These are phyloP conservation scores for Leptatherina wallacei DNA, from an alignment of 2,797 vertebrate species.

Conservation along the genomic window DNA sequence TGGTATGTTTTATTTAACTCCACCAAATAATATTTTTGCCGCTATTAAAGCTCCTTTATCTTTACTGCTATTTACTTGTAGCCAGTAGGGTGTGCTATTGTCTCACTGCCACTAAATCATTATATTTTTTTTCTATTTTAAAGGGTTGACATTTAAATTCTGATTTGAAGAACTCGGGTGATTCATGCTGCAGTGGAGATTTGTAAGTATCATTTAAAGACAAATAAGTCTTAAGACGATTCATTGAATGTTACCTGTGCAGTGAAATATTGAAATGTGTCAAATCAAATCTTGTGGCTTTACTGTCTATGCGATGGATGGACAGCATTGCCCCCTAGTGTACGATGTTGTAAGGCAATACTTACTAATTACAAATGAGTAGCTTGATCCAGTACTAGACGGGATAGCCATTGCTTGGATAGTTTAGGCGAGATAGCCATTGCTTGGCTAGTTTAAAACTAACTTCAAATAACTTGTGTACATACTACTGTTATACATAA, in stretches of 20 bases:
- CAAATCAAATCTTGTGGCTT: background rate
- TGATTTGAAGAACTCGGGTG: constrained; percentile 25
- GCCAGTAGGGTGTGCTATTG: constrained; percentile 77
- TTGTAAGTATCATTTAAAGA: constrained; percentile 73
- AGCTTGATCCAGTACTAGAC: background rate
- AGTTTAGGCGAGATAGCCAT: no score
- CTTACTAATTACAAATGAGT: background rate
- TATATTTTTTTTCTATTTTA: constrained; percentile 59
- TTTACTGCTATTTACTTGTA: constrained; percentile 28
- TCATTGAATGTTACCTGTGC: background rate
- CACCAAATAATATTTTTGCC: background rate
- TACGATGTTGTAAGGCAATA: background rate
- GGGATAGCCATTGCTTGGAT: background rate
- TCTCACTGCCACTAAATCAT: constrained; percentile 34
- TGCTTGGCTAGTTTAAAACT: background rate
- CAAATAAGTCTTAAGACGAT: constrained; percentile 1
- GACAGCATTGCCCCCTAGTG: constrained; percentile 49
- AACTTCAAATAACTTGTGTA: background rate
- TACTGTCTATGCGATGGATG: background rate
- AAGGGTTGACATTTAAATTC: constrained; percentile 57
- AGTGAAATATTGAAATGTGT: constrained; percentile 1
- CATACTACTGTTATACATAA: background rate
- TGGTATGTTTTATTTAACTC: constrained; percentile 66
- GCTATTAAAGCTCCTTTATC: background rate
- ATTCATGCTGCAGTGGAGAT: constrained; percentile 14